These are phyloP conservation scores for Ovis canadensis DNA, from an alignment of 2,113 vertebrate species.

Conservation along the genomic window DNA sequence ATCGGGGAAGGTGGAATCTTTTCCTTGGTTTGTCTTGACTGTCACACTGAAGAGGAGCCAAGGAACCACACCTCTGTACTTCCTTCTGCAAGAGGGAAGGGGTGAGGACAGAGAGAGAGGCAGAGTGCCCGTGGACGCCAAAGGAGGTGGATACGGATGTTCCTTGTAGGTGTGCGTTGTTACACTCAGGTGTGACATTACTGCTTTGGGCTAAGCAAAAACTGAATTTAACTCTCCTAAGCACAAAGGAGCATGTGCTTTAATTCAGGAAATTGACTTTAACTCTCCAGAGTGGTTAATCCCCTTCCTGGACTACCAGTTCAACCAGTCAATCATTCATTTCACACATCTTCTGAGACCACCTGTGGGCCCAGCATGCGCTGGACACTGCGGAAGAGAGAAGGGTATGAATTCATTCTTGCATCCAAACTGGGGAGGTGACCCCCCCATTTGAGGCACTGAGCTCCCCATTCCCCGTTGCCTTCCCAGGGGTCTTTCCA, in stretches of 20 bases:
- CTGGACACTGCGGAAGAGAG: not conserved
- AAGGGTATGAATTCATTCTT: not conserved
- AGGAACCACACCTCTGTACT: rapidly evolving
- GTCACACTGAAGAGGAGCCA: not conserved
- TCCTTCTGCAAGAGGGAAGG: not conserved
- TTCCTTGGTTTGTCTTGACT: not conserved
- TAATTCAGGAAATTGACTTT: not conserved
- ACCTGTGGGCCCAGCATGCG: not conserved
- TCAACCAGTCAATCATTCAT: not conserved
- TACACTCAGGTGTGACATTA: not conserved
- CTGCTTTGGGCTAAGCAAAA: not conserved
- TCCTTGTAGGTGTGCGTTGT: rapidly evolving
- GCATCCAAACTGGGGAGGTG: not conserved
- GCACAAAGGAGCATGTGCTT: not conserved
- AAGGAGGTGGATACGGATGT: rapidly evolving
- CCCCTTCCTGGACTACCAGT: not conserved
- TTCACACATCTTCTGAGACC: not conserved
- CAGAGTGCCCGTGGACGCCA: rapidly evolving
- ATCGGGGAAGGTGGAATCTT: not conserved
- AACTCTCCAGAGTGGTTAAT: not conserved
- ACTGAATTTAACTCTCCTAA: not conserved
- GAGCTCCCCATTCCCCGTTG: rapidly evolving
- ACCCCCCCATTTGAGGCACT: rapidly evolving
- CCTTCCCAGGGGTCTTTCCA: no score
- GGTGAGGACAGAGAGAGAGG: not conserved